These are phyloP conservation scores for Drosophila oshimai DNA, from an alignment of 1,140 invertebrate species.

Conservation along the genomic window DNA sequence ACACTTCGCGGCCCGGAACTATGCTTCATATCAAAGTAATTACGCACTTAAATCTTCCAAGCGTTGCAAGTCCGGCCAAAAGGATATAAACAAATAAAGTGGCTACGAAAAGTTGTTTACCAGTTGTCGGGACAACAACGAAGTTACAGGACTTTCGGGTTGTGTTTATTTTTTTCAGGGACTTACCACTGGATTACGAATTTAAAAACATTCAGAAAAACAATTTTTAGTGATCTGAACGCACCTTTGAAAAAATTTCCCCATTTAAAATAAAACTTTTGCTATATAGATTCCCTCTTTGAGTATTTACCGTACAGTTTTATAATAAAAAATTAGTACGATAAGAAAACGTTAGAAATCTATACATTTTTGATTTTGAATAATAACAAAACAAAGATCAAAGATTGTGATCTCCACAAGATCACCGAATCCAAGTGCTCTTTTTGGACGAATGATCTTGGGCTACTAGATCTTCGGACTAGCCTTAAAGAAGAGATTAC, in stretches of 20 bases:
- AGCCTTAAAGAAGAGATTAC: not conserved
- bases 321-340: too few relatives aligned
- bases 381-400: not conserved
- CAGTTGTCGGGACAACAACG: conserved; percentile 24
- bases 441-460: not conserved
- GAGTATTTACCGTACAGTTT: too few relatives aligned
- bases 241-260: too few relatives aligned
- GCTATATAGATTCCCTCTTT: too few relatives aligned
- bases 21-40: conserved; percentile 78
- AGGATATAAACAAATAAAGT: conserved; percentile 37
- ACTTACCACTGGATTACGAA: not conserved
- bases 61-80: conserved; percentile 48
- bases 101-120: conserved; percentile 37
- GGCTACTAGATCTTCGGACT: not conserved
- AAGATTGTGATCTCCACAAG: not conserved
- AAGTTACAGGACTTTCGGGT: not conserved
- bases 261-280: too few relatives aligned
- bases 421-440: not conserved
- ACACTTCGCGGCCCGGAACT: conserved; percentile 60
- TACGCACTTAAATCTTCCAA: conserved; percentile 79
- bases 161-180: not conserved
- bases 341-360: too few relatives aligned
- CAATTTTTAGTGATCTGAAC: too few relatives aligned
- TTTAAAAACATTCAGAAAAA: not conserved
- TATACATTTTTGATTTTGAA: not conserved